phyloP scores from a whole-genome alignment of 2,888 invertebrate species.

The Isotomurus palustris region DNA sequence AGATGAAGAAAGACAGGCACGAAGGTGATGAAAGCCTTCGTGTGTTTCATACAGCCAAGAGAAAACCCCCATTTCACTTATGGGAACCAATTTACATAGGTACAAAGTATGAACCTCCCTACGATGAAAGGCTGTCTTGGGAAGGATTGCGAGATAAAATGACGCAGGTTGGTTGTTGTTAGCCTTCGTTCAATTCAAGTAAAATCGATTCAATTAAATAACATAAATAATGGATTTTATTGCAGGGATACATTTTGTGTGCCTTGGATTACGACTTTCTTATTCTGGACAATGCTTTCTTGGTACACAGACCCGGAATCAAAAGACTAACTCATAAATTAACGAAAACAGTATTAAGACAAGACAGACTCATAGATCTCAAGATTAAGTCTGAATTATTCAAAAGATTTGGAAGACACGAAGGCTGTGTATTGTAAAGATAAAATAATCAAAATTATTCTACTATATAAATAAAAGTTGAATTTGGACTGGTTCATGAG shows the following conservation, averaged over 20 bases:
- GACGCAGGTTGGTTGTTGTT: slow-evolving; percentile 82
- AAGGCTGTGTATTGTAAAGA: slow-evolving; percentile 33
- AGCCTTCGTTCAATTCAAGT: background rate
- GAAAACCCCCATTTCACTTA: slow-evolving; percentile 70
- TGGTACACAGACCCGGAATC: slow-evolving; percentile 51
- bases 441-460: too few species aligned
- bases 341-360: slow-evolving; percentile 30
- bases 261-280: slow-evolving; percentile 50
- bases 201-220: background rate
- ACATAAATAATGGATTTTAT: background rate
- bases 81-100: slow-evolving; percentile 95
- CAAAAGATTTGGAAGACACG: slow-evolving; percentile 32
- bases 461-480: background rate
- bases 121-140: slow-evolving; percentile 89
- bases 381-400: slow-evolving; percentile 32
- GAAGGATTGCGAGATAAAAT: slow-evolving; percentile 93
- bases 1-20: background rate
- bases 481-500: background rate
- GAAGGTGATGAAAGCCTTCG: slow-evolving; percentile 70
- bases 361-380: slow-evolving; percentile 33
- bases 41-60: slow-evolving; percentile 83
- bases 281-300: slow-evolving; percentile 50
- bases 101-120: slow-evolving; percentile 78
- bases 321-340: slow-evolving; percentile 40
- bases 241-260: slow-evolving; percentile 50